Base-by-base conservation (phyloP, 1,140 invertebrate genomes). In the Drosophila cardini region DNA sequence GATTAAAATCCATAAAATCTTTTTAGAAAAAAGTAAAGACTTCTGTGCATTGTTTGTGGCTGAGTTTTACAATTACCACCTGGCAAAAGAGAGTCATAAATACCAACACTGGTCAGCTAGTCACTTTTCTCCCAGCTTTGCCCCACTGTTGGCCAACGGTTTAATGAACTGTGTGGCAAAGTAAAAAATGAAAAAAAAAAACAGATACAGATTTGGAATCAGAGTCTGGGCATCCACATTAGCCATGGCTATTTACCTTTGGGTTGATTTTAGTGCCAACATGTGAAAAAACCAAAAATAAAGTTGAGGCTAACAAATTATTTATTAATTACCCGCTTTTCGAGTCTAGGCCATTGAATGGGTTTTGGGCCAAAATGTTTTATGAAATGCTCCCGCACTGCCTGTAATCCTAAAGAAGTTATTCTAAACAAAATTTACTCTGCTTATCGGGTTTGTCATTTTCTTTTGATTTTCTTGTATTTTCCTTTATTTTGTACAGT, bases 311-410 rank as follows among this genome's bases (percentile, higher is more conserved):
- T 80, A 79, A 83, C 76, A 87, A 86, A 86, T 87, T 87, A 86
- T 83, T 87, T 87, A 87, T 86, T 86, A 86, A 86, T 87, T 87
- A 80, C 79, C 72, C 53, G 50, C 42, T 61, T 48, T 55, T 58
- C 46, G 40, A 13, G 57, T 42, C 38, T 55, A 15, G 18, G n/a
- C 48, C 46, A 60, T 58, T 13, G 48, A 48, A 38, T 26, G 32
- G 42, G 36, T 63, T 15, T 80, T 18, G 70, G 18, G 38, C 61
- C 18, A 46, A 40, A 46, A 26, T 26, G 21, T 30, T 43, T 34
- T 48, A 38, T 30, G 36, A 68, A 32, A 63, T 58, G 56, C 73
- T 72, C 61, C 60, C 69, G 50, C 56, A 76, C 40, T 60, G 68
- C 18, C 46, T n/a, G 55, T 43, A 61, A 38, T 16, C 42, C 32